phyloP scores from a whole-genome alignment of 1,140 invertebrate species.

The Drosophila busckii region DNA sequence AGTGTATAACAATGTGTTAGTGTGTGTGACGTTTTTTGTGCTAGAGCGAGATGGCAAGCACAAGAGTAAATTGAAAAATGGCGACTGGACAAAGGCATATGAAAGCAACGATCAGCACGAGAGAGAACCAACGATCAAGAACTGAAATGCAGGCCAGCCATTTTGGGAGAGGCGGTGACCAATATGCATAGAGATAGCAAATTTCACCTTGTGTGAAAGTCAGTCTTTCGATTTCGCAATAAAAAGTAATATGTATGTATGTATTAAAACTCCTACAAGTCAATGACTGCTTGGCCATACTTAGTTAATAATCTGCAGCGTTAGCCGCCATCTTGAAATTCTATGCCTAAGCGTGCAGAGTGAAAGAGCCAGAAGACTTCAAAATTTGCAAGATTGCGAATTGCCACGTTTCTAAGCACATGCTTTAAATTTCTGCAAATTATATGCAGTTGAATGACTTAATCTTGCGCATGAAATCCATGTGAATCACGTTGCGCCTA shows the following conservation, averaged over 20 bases:
- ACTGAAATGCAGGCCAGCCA: constrained; percentile 34
- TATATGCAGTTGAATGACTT: background rate
- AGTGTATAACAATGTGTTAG: constrained; percentile 30
- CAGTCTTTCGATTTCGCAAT: constrained; percentile 28
- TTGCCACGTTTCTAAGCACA: constrained; percentile 40
- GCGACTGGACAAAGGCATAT: constrained; percentile 45
- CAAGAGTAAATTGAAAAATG: constrained; percentile 46
- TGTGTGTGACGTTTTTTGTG: constrained; percentile 50
- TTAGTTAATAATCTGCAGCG: constrained; percentile 39
- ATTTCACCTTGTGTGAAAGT: constrained; percentile 6
- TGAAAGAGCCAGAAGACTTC: constrained; percentile 35
- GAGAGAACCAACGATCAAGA: constrained; percentile 34
- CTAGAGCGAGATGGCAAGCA: constrained; percentile 13
- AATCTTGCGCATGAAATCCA: too few relatives aligned
- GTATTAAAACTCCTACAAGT: too few relatives aligned
- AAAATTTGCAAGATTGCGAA: too few relatives aligned
- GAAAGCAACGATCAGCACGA: constrained; percentile 36
- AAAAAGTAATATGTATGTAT: too few relatives aligned
- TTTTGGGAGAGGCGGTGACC: constrained; percentile 15
- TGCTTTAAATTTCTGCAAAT: background rate
- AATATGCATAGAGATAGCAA: constrained; percentile 6
- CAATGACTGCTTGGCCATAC: constrained; percentile 15
- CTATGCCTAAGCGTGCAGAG: constrained; percentile 34
- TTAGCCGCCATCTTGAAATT: constrained; percentile 62
- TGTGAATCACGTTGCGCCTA: too few relatives aligned